A percentile compares a stretch with the other conserved stretches of the same genome.
Conservation (phyloP, 2,797 vertebrate species). For the Enteromius fasciolatus region DNA sequence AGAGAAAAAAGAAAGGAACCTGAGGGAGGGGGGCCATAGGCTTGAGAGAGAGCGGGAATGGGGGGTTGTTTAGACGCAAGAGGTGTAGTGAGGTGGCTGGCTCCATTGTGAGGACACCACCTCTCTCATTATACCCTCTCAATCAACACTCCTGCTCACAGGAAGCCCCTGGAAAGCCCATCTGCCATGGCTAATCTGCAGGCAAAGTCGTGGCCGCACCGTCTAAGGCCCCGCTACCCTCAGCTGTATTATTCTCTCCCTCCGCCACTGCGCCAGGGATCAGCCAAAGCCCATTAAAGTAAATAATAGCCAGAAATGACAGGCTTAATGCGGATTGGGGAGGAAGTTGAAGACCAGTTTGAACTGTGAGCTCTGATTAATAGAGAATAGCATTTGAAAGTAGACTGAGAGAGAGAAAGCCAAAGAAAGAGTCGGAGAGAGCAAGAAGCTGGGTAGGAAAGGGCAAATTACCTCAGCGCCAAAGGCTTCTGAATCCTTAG, state of each 20-base stretch:
- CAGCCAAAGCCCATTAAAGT: conserved; percentile 99
- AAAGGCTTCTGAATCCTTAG: conserved; percentile 96
- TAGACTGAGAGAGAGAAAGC: conserved; percentile 79
- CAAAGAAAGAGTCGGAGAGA: conserved; percentile 43
- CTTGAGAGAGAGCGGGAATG: conserved; percentile 81
- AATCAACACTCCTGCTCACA: conserved; percentile 99
- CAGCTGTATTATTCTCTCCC: conserved; percentile 98
- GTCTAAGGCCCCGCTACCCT: conserved; percentile 93
- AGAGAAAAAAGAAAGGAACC: conserved; percentile 50
- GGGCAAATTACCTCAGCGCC: conserved; percentile 91
- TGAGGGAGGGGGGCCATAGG: conserved; percentile 70
- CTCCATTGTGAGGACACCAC: conserved; percentile 98
- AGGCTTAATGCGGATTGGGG: conserved; percentile 99
- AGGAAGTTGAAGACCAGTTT: conserved; percentile 99
- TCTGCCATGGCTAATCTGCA: conserved; percentile 99
- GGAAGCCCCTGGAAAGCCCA: conserved; percentile 99
- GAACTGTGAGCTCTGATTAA: conserved; percentile 99
- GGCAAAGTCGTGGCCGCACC: conserved; percentile 94
- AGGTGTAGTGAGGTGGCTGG: conserved; percentile 97
- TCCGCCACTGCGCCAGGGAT: conserved; percentile 99
- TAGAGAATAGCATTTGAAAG: conserved; percentile 98
- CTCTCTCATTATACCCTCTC: conserved; percentile 99
- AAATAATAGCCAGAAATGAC: conserved; percentile 99
- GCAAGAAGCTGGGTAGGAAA: conserved; percentile 57
- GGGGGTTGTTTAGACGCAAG: conserved; percentile 96